These are phyloP conservation scores for Cetonia aurata DNA, from an alignment of 2,888 invertebrate species.

Conservation along the genomic window DNA sequence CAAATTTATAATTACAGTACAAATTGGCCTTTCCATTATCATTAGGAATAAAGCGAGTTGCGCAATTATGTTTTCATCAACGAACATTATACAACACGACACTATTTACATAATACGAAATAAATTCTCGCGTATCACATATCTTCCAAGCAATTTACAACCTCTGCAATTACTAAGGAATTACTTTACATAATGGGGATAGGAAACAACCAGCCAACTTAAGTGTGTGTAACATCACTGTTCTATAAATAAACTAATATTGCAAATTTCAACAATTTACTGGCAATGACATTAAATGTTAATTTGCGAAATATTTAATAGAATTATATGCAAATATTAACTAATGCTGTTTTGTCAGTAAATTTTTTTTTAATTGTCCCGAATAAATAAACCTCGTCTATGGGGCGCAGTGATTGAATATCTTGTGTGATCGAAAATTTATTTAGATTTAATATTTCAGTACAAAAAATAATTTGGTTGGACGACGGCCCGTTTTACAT, in stretches of 20 bases:
- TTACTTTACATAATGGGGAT: slow-evolving; percentile 22
- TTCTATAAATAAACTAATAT: slow-evolving; percentile 26
- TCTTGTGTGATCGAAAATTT: too few relatives aligned
- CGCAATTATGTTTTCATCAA: slow-evolving; percentile 10
- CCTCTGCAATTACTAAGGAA: slow-evolving; percentile 3
- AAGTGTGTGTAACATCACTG: slow-evolving; percentile 5
- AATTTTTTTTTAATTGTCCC: too few relatives aligned
- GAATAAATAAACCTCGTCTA: too few relatives aligned
- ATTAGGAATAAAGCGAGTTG: neutral
- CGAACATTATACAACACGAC: neutral
- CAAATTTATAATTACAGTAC: neutral
- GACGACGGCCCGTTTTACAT: too few relatives aligned
- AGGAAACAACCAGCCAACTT: slow-evolving; percentile 9
- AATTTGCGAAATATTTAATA: too few relatives aligned
- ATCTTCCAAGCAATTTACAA: slow-evolving; percentile 8
- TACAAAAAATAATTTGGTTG: too few relatives aligned
- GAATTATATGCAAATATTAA: too few relatives aligned
- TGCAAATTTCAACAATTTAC: neutral
- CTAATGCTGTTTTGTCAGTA: too few relatives aligned
- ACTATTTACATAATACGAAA: slow-evolving; percentile 20
- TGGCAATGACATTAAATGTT: too few relatives aligned
- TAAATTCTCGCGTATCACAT: slow-evolving; percentile 7
- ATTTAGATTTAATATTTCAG: too few relatives aligned
- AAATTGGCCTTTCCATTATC: slow-evolving; percentile 1
- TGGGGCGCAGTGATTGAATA: too few relatives aligned